A percentile compares a stretch with the other conserved stretches of the same genome.
phyloP scores from a whole-genome alignment of 1,140 invertebrate species.

The Thalassaphorura encarpata region DNA sequence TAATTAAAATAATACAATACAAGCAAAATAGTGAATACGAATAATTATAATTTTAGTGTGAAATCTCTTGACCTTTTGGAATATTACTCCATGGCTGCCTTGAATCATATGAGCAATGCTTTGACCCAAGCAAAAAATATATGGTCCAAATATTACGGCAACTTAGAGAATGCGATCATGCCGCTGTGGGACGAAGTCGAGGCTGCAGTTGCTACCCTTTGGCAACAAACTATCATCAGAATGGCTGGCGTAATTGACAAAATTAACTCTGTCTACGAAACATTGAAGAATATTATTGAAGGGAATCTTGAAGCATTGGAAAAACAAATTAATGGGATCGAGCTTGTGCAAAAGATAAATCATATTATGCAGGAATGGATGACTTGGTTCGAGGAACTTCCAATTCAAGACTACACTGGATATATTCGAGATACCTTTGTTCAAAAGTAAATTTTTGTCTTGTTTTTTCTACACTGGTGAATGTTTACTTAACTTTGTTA shows the following conservation, averaged over 20 bases:
- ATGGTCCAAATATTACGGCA: constrained; percentile 18
- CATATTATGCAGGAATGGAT: constrained; percentile 31
- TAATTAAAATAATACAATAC: no score
- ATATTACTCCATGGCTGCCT: background rate
- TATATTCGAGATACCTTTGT: constrained; percentile 20
- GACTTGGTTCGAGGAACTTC: constrained; percentile 35
- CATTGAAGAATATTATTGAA: constrained; percentile 15
- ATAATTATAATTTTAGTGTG: no score
- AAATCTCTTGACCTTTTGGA: no score
- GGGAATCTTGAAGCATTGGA: constrained; percentile 24
- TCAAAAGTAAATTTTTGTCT: constrained; percentile 18
- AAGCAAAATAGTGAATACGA: no score
- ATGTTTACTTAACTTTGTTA: background rate
- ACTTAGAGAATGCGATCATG: constrained; percentile 32
- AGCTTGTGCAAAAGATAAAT: constrained; percentile 19
- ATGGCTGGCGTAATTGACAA: background rate
- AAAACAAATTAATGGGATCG: constrained; percentile 19
- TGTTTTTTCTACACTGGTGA: background rate
- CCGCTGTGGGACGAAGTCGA: constrained; percentile 25
- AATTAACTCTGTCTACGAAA: constrained; percentile 17
- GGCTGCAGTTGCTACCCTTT: constrained; percentile 16
- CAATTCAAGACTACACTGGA: constrained; percentile 33
- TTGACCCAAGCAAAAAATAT: background rate
- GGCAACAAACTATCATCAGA: constrained; percentile 14
- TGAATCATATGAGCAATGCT: no score